Conservation (phyloP, 2,113 vertebrate species). For the Cranoglanis bouderius region DNA sequence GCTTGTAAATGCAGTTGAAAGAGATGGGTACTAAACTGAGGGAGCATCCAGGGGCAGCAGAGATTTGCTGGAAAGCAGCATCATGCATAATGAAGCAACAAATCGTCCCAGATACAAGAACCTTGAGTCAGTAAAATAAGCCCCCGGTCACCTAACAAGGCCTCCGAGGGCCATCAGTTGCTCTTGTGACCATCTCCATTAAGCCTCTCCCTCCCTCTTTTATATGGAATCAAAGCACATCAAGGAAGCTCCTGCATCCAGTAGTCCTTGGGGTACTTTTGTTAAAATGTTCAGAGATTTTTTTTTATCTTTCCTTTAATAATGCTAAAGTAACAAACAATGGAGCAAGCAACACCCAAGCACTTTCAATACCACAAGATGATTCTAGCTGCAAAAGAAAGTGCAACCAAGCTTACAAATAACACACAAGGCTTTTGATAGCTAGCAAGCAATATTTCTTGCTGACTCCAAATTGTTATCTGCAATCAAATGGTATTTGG, state of each 20-base stretch:
- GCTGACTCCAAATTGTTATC: constrained; percentile 63
- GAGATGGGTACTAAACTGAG: constrained; percentile 33
- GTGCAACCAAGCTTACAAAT: constrained; percentile 57
- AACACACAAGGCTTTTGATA: constrained; percentile 67
- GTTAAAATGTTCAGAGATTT: constrained; percentile 77
- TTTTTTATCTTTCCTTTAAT: constrained; percentile 74
- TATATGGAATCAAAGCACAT: constrained; percentile 78
- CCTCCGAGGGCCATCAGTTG: constrained; percentile 71
- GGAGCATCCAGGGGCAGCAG: constrained; percentile 61
- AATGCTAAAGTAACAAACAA: constrained; percentile 70
- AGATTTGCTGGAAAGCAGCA: constrained; percentile 57
- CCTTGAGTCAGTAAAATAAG: constrained; percentile 65
- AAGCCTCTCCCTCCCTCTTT: constrained; percentile 66
- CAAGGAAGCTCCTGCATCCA: constrained; percentile 79
- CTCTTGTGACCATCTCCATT: constrained; percentile 72
- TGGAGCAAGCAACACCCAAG: constrained; percentile 72
- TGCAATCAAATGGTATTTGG: constrained; percentile 53
- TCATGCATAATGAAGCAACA: constrained; percentile 55
- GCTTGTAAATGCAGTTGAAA: constrained; percentile 43
- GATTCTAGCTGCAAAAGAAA: constrained; percentile 53
- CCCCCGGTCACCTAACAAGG: constrained; percentile 69
- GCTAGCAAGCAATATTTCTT: constrained; percentile 71
- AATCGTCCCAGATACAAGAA: constrained; percentile 41
- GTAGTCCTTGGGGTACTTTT: constrained; percentile 81
- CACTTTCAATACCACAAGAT: constrained; percentile 66